These are phyloP conservation scores for Pristionchus mayeri DNA, from an alignment of 2,888 invertebrate genomes.

Conservation along the genomic window DNA sequence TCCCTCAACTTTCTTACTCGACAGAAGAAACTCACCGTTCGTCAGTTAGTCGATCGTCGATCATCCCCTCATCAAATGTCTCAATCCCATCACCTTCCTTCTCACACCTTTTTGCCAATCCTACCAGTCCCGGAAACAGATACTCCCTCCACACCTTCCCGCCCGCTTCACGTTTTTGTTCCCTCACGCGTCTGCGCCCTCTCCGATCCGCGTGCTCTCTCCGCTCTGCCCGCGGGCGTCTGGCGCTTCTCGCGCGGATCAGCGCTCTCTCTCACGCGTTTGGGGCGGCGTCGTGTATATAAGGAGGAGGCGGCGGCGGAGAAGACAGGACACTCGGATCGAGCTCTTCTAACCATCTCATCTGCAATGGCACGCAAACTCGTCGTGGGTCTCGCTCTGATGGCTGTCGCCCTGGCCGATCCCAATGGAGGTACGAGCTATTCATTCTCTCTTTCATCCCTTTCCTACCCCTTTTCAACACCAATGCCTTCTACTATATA, in stretches of 20 bases:
- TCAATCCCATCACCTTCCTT: constrained; percentile 4
- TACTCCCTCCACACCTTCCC: too few relatives aligned
- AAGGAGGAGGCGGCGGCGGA: neutral
- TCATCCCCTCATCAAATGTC: neutral
- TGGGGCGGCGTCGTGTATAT: neutral
- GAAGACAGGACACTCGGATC: neutral
- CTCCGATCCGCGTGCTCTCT: neutral
- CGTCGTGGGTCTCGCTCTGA: constrained; percentile 4
- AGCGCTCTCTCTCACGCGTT: neutral
- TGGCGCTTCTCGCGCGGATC: neutral
- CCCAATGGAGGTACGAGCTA: neutral
- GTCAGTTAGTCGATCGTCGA: neutral
- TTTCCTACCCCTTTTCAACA: too few relatives aligned
- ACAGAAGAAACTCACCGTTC: neutral
- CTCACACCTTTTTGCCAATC: neutral
- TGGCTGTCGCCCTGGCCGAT: constrained; percentile 27
- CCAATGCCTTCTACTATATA: too few relatives aligned
- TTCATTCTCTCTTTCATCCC: too few relatives aligned
- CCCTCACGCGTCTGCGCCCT: neutral
- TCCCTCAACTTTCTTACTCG: neutral
- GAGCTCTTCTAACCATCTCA: neutral
- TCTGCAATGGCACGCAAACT: constrained; percentile 44
- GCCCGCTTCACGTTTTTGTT: constrained; percentile 1
- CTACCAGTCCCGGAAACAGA: constrained; percentile 38
- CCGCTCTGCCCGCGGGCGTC: neutral